Conservation (phyloP, 2,113 vertebrate species). For the Clinocottus analis region DNA sequence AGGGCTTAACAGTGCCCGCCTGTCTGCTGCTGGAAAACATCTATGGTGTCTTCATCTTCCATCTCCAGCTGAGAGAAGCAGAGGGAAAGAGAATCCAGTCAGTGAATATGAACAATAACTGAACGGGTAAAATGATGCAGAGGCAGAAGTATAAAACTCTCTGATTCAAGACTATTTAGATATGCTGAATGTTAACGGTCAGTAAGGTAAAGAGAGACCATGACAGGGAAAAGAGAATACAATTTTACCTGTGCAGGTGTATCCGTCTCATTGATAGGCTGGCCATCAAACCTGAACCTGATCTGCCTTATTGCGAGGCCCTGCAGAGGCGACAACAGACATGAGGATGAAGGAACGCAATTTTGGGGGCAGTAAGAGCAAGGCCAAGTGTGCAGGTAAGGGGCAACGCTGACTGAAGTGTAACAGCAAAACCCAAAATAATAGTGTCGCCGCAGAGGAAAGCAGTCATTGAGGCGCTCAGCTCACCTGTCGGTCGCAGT, state of each 20-base stretch:
- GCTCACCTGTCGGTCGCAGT: slow-evolving; percentile 94
- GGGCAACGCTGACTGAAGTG: background rate
- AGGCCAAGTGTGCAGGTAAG: background rate
- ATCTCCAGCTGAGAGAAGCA: slow-evolving; percentile 83
- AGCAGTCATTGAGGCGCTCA: background rate
- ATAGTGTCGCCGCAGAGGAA: background rate
- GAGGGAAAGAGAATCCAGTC: background rate
- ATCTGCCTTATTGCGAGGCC: slow-evolving; percentile 89
- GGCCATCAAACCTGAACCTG: slow-evolving; percentile 88
- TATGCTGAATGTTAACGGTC: background rate
- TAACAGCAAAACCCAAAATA: background rate
- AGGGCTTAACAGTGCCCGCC: slow-evolving; percentile 83
- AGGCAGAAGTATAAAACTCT: background rate
- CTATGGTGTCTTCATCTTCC: slow-evolving; percentile 89
- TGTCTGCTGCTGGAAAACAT: slow-evolving; percentile 89
- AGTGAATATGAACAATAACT: background rate
- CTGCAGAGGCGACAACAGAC: slow-evolving; percentile 58
- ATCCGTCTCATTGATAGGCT: slow-evolving; percentile 88
- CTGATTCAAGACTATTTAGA: background rate
- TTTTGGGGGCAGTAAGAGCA: background rate
- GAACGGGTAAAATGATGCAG: background rate
- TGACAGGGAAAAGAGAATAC: background rate
- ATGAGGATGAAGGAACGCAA: background rate
- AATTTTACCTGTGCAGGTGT: slow-evolving; percentile 86
- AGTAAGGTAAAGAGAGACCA: background rate